phyloP scores from a whole-genome alignment of 2,113 vertebrate genomes.

The Panurus biarmicus region DNA sequence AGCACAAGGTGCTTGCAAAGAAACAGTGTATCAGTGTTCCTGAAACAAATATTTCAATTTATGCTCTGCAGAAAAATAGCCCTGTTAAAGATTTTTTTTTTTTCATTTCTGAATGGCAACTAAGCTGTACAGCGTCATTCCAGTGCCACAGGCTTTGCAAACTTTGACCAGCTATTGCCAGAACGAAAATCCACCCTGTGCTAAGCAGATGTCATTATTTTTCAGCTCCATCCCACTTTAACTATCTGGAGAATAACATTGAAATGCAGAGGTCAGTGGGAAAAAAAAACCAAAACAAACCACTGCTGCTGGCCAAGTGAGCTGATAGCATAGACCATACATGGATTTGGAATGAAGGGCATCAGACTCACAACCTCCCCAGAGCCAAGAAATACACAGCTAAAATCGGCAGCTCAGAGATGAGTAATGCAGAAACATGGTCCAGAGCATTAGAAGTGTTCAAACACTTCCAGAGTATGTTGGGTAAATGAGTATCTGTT shows the following conservation, averaged over 20 bases:
- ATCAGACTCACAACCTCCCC: neutral
- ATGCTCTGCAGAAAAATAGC: neutral
- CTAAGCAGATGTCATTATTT: neutral
- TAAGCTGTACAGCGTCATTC: neutral
- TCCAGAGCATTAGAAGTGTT: neutral
- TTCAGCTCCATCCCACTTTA: neutral
- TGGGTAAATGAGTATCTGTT: constrained; percentile 49
- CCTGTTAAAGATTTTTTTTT: neutral
- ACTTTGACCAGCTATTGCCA: neutral
- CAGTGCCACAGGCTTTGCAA: neutral
- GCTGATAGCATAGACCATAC: constrained; percentile 46
- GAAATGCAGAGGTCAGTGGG: neutral
- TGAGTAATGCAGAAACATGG: constrained; percentile 51
- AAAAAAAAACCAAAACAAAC: too few relatives aligned
- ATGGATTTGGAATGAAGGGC: constrained; percentile 68
- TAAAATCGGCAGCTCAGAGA: constrained; percentile 46
- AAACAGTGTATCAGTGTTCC: neutral
- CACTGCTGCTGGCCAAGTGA: neutral
- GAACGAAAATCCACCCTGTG: neutral
- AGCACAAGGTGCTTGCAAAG: neutral
- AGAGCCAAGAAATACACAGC: constrained; percentile 59
- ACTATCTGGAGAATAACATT: constrained; percentile 1
- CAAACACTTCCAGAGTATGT: neutral
- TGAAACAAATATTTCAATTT: neutral
- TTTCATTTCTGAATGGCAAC: neutral